phyloP scores from a whole-genome alignment of 2,113 vertebrate genomes.

The Petrocephalus zakoni region DNA sequence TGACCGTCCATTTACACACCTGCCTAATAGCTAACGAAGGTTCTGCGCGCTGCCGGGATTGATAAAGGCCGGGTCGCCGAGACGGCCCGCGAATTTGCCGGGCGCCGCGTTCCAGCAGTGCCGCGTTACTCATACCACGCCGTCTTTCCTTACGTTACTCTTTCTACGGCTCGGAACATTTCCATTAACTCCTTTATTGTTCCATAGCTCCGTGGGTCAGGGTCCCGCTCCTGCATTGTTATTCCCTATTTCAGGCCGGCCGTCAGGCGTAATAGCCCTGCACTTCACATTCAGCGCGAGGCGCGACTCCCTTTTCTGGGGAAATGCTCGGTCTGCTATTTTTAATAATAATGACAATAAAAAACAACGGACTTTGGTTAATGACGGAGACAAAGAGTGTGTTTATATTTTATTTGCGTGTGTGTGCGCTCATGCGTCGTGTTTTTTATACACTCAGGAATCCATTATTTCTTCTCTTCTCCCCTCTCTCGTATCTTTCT shows the following conservation, averaged over 20 bases:
- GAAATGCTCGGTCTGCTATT: background rate
- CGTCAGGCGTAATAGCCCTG: background rate
- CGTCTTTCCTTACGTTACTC: background rate
- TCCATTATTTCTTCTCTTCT: background rate
- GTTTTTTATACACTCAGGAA: background rate
- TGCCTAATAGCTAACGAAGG: background rate
- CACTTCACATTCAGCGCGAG: background rate
- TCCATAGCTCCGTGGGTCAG: background rate
- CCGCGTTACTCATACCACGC: background rate
- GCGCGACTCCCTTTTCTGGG: background rate
- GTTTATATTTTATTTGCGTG: background rate
- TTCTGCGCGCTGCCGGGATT: background rate
- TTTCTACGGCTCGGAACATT: background rate
- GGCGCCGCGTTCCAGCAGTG: background rate
- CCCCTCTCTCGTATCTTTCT: conserved; percentile 27
- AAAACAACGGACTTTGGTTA: background rate
- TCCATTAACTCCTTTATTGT: conserved; percentile 2
- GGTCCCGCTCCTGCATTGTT: background rate
- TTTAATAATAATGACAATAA: no score
- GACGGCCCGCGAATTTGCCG: background rate
- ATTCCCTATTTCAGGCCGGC: background rate
- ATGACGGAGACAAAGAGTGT: background rate
- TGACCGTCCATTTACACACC: background rate
- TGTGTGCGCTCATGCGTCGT: no score
- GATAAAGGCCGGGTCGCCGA: background rate